Percentiles rank a stretch among this genome's conserved stretches.
Evolutionary conservation across 2,113 vertebrate genomes (phyloP).

Genomic region (Patagioenas fasciata): DNA sequence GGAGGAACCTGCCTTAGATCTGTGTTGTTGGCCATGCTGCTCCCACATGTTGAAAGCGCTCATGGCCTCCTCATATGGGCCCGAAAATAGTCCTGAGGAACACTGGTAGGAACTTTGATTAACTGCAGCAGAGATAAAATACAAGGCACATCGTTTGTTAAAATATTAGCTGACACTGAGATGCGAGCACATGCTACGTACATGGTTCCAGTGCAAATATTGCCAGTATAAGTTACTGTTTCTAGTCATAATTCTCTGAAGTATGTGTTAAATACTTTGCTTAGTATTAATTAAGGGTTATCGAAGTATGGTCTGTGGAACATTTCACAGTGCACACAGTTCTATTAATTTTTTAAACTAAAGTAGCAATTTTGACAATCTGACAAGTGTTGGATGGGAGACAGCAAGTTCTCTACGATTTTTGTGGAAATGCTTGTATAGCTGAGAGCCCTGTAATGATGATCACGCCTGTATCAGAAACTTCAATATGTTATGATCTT

Average conservation of each 20-base stretch:
- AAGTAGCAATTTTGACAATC: not conserved
- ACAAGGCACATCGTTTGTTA: not conserved
- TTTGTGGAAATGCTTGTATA: fast-evolving
- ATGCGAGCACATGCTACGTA: fast-evolving
- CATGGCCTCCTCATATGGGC: not conserved
- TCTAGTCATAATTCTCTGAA: not conserved
- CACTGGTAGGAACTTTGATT: not conserved
- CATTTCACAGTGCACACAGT: not conserved
- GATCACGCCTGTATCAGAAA: not conserved
- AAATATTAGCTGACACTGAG: not conserved
- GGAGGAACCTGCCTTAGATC: not conserved
- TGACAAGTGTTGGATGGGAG: not conserved
- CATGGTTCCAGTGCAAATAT: not conserved
- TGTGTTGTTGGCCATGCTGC: not conserved
- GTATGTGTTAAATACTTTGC: not conserved
- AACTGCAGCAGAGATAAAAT: not conserved
- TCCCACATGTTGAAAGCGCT: not conserved
- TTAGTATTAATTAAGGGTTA: not conserved
- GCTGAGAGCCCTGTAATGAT: not conserved
- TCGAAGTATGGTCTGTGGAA: not conserved
- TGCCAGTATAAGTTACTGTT: not conserved
- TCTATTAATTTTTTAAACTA: not conserved
- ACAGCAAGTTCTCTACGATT: not conserved
- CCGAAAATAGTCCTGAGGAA: not conserved
- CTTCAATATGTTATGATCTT: not conserved